Base-by-base conservation (phyloP, 2,888 invertebrate species). In the Tholera decimalis region DNA sequence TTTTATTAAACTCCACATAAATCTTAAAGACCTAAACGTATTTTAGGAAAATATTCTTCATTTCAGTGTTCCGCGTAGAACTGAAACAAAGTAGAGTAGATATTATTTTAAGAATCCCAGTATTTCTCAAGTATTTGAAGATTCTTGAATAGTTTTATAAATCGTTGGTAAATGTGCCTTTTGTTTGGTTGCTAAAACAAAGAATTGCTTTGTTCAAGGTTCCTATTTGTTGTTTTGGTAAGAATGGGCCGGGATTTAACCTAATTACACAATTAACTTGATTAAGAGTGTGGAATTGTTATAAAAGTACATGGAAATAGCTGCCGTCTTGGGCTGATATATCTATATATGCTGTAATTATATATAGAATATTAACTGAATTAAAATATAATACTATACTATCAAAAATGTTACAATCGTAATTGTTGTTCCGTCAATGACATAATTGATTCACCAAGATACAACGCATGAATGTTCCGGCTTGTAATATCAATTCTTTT, bases 101-200 rank as follows among this genome's bases (percentile, higher is more conserved):
- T 60, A 60, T 69, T 60, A 60, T 70, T 69, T 53, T 22, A 43
- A 69, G 43, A 56, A 46, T 39, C 20, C 46, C 11, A 46, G 41
- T 37, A 30, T 13, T 22, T 8, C 2, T 6, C n/a, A 44, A 62
- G 18, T 37, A 15, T 61, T 58, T 58, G n/a, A 57, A 58, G 50
- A 33, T 71, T 62, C 28, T 41, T 37, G 57, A 37, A 71, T 33
- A 59, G 53, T 49, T 54, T 77, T 55, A 33, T 24, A 22, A 49
- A 47, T n/a, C 44, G 26, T 20, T 33, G 11, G 13, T 30, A 50
- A 41, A 4, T 47, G 37, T 47, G 35, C 35, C 41, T 51, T 44
- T 73, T 68, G 39, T 73, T 73, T 39, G 9, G 15, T 24, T 33
- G 22, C 6, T 63, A 28, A 50, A 54, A 53, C 53, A 73, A 68